These are phyloP conservation scores for Ceraclea dissimilis DNA, from an alignment of 2,888 invertebrate species.

Conservation along the genomic window DNA sequence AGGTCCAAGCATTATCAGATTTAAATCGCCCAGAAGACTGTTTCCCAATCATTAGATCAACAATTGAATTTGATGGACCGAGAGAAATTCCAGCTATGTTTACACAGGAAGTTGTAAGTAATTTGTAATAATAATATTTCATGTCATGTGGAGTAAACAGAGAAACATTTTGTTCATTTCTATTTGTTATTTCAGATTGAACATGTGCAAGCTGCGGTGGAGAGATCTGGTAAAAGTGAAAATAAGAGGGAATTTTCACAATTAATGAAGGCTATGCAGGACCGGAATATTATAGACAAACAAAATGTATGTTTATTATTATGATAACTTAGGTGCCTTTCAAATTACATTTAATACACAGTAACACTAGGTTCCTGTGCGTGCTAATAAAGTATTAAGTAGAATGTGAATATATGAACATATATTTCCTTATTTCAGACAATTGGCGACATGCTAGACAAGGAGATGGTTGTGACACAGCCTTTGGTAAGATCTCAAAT, in stretches of 20 bases:
- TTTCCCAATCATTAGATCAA: conserved; percentile 48
- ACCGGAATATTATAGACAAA: conserved; percentile 45
- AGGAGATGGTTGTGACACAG: not conserved
- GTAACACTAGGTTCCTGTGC: too few species aligned
- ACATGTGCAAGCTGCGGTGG: conserved; percentile 41
- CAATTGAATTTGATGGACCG: conserved; percentile 51
- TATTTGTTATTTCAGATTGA: conserved; percentile 39
- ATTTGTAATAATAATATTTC: too few species aligned
- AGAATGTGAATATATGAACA: too few species aligned
- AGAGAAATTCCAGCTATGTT: conserved; percentile 50
- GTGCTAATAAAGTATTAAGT: too few species aligned
- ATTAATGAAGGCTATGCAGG: conserved; percentile 47
- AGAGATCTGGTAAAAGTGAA: conserved; percentile 45
- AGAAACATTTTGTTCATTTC: too few species aligned
- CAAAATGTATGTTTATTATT: conserved; percentile 33
- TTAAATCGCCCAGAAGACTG: conserved; percentile 59
- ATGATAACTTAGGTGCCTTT: not conserved
- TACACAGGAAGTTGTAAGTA: conserved; percentile 54
- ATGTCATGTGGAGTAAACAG: too few species aligned
- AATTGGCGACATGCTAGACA: too few species aligned
- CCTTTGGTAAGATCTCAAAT: not conserved
- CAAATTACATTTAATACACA: not conserved
- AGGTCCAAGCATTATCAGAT: conserved; percentile 51
- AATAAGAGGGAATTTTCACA: conserved; percentile 47
- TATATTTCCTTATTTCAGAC: too few species aligned